Base-by-base conservation (phyloP, 1,140 invertebrate genomes). In the Oedothorax gibbosus region DNA sequence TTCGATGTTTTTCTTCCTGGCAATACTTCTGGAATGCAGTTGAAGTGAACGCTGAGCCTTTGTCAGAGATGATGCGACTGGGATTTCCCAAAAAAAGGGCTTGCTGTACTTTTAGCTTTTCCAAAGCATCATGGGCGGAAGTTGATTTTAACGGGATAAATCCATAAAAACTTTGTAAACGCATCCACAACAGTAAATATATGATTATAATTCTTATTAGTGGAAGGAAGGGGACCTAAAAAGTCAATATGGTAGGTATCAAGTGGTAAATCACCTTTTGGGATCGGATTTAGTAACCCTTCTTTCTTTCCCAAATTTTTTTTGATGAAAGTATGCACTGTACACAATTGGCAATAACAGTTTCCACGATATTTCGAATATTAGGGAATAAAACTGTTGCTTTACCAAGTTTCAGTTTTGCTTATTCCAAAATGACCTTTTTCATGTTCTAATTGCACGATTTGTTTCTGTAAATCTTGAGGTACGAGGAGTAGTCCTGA, bases 171-270 rank as follows among this genome's bases (percentile, higher is more conserved):
- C 15, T 80, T 80, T 10, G 65, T 65, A 53, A 80, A 80, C 14
- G 64, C 51, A 66, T 68, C 77, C 12, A 80, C n/a, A 15, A 80
- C 49, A n/a, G 77, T 80, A 20, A 80, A 80, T 53, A 80, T 57
- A 54, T 80, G 49, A 35, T 80, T 60, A 56, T 68, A 80, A 6
- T 80, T 80, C 56, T 80, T 80, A 20, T 80, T 80, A 7, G 62
- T 80, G 6, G 64, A 68, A 18, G 77, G 77, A 0, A 69, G 65
- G 0, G 62, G 65, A 49, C 77, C 77, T 20, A 80, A 14, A 54
- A 80, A 80, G 57, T 69, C 64, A 12, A 69, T 56, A 15, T 80
- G 64, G 51, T 80, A 68, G 54, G 77, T 80, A 10, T 68, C 0
- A 6, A 80, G 21, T 0, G 77, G 77, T 7, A 14, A 54, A 21